Evolutionary conservation across 2,797 vertebrate species (phyloP), one percentile per base, ranked within the genome.

Genomic region (Coregonus ussuriensis): DNA sequence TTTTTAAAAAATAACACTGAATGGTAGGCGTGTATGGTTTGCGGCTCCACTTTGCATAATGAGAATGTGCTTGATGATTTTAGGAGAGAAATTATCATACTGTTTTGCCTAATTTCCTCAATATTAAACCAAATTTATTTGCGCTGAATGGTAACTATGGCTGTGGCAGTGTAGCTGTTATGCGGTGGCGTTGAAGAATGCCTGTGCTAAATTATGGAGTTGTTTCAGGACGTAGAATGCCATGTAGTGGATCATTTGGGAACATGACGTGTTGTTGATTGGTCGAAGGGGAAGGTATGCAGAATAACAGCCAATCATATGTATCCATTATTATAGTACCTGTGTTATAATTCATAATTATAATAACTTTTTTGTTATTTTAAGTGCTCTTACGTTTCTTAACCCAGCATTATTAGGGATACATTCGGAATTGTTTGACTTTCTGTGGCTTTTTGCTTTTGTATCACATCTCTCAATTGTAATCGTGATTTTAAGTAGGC

Each of bases 321-420:
- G 47, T 72, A 59, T 74, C 69, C 41, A 11, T 47, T 35, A 75
- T 84, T 73, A 72, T 81, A 59, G 74, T 81, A 70, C 72, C 71
- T 53, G 71, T 47, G 41, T 47, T 47, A 54, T 56, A 15, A 75
- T 74, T 67, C 75, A 81, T 85, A 67, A 56, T 31, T 72, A 76
- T 29, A 79, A 76, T 52, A 4, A 18, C 33, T 59, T 83, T 81
- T 59, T 83, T 80, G 73, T 89, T 63, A 21, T 63, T 74, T 80
- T 52, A 94, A 94, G 93, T 94, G 93, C 94, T 93, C 92, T 94
- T 94, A 92, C 86, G 84, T 93, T 92, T 80, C 69, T 85, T 79
- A 25, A 53, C 84, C 85, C 79, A 71, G 47, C 77, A 35, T 77
- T 63, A 63, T 25, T 63, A 73, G 71, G 41, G 41, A 47, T 9